Evolutionary conservation across 2,113 vertebrate species (phyloP).

Genomic region (Tragulus kanchil): DNA sequence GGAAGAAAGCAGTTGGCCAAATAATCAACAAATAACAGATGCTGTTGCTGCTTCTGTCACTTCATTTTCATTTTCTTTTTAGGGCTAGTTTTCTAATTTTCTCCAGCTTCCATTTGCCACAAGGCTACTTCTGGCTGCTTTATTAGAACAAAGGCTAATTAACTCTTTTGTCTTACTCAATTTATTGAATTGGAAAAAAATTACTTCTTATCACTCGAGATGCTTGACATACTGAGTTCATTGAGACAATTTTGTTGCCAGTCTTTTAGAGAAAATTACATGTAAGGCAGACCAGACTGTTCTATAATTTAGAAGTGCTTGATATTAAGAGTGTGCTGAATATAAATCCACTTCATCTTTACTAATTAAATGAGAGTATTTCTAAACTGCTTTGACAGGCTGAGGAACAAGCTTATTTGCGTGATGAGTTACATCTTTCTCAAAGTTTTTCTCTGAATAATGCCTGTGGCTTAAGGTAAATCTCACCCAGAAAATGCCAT

Average conservation of each 20-base stretch:
- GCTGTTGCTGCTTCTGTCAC: background rate
- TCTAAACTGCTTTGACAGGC: slow-evolving; percentile 34
- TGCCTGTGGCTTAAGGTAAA: slow-evolving; percentile 51
- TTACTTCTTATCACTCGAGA: background rate
- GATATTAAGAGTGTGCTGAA: slow-evolving; percentile 20
- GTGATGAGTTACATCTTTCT: slow-evolving; percentile 25
- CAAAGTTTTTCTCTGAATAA: slow-evolving; percentile 9
- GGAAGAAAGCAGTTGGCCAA: background rate
- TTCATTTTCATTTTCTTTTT: background rate
- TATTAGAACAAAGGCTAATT: background rate
- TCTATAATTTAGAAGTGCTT: slow-evolving; percentile 31
- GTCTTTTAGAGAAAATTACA: slow-evolving; percentile 23
- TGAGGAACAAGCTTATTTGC: slow-evolving; percentile 62
- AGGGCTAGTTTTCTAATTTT: slow-evolving; percentile 19
- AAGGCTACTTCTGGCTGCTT: slow-evolving; percentile 1
- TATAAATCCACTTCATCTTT: slow-evolving; percentile 11
- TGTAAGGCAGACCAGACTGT: background rate
- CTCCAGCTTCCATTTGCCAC: background rate
- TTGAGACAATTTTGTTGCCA: slow-evolving; percentile 48
- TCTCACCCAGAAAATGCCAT: background rate
- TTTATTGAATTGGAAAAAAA: slow-evolving; percentile 23
- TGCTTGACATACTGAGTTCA: slow-evolving; percentile 18
- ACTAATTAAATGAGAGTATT: slow-evolving; percentile 24
- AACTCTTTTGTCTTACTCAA: background rate
- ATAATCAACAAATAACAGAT: background rate